These are phyloP conservation scores for Dipus sagitta DNA, from an alignment of 2,797 vertebrate genomes.

Conservation along the genomic window DNA sequence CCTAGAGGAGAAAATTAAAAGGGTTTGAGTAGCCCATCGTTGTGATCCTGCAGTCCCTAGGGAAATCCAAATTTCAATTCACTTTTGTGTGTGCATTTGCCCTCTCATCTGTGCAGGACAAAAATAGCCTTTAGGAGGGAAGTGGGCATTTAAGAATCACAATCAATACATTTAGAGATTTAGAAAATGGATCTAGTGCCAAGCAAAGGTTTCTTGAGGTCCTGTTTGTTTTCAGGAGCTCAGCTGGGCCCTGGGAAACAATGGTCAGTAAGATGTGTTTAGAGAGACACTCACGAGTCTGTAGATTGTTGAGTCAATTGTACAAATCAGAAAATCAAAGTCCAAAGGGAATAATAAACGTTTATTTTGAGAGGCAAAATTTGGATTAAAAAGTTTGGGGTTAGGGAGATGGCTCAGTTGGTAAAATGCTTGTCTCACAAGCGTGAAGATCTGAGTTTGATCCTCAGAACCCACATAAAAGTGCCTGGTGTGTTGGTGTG, in stretches of 20 bases:
- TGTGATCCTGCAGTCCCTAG: neutral
- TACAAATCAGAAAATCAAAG: neutral
- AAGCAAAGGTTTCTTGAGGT: neutral
- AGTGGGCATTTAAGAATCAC: neutral
- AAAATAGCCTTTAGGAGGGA: neutral
- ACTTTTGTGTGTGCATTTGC: neutral
- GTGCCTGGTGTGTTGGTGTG: too few species aligned
- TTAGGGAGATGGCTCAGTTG: too few species aligned
- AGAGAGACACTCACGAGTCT: accelerated
- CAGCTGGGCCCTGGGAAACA: neutral
- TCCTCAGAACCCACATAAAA: too few species aligned
- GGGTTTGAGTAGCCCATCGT: neutral
- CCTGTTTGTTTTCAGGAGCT: neutral
- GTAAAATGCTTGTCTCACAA: too few species aligned
- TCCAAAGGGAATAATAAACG: neutral
- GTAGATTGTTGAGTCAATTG: neutral
- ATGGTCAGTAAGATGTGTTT: neutral
- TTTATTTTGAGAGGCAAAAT: constrained; percentile 2
- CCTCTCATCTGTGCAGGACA: neutral
- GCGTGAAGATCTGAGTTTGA: too few species aligned
- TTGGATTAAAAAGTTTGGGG: neutral
- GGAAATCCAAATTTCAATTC: too few species aligned
- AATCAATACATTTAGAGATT: neutral
- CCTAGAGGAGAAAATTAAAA: neutral
- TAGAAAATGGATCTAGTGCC: neutral